phyloP scores from a whole-genome alignment of 2,888 invertebrate genomes.

The Oxytorus armatus region DNA sequence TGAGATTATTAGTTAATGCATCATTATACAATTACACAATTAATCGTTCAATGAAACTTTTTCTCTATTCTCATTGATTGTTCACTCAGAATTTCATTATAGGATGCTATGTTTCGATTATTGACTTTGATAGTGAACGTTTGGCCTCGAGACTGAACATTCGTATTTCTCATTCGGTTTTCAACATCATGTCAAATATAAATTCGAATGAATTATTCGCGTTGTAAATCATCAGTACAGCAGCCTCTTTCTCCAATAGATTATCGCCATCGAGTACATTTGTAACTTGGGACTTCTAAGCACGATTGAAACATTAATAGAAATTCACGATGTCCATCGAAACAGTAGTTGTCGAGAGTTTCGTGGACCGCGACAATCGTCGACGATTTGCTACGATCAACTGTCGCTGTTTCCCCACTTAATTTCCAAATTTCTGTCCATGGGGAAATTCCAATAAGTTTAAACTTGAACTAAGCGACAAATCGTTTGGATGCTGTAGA shows the following conservation, averaged over 20 bases:
- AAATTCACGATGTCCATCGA: neutral
- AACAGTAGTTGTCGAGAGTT: constrained; percentile 13
- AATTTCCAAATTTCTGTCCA: constrained; percentile 11
- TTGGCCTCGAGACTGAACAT: no score
- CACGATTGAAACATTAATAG: constrained; percentile 3
- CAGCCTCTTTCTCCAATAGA: no score
- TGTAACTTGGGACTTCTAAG: constrained; percentile 31
- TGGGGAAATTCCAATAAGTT: neutral
- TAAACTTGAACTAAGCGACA: neutral
- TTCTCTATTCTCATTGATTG: no score
- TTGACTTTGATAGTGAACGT: no score
- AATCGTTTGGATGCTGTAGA: neutral
- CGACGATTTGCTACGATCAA: constrained; percentile 1
- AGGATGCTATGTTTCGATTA: no score
- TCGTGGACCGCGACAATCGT: constrained; percentile 9
- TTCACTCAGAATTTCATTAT: no score
- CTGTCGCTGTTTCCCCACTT: constrained; percentile 11
- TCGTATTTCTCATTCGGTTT: no score
- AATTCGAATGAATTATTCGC: no score
- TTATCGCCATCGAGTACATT: constrained; percentile 12
- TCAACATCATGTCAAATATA: no score
- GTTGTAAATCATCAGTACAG: no score
- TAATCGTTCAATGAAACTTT: no score
- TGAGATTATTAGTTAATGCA: neutral
- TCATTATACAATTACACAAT: no score